A percentile compares a stretch with the other conserved stretches of the same genome.
phyloP scores from a whole-genome alignment of 2,113 vertebrate species.

The Ophiodon elongatus region DNA sequence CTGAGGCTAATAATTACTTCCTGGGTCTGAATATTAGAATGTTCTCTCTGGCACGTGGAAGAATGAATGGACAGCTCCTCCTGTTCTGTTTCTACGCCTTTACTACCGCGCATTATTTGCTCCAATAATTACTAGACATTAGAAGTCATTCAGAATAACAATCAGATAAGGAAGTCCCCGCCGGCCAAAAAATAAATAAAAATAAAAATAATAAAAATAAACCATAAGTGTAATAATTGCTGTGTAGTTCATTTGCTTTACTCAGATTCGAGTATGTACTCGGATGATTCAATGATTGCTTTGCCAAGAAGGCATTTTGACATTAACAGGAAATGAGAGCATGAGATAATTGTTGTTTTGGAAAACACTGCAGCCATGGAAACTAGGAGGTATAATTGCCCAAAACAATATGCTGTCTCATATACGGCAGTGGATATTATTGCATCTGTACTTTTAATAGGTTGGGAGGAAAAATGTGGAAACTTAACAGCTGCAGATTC shows the following conservation, averaged over 20 bases:
- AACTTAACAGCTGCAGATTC: background rate
- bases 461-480: background rate
- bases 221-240: constrained; percentile 12
- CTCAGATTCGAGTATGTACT: constrained; percentile 31
- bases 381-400: constrained; percentile 32
- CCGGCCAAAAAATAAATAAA: background rate
- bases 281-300: constrained; percentile 28
- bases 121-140: constrained; percentile 48
- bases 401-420: constrained; percentile 28
- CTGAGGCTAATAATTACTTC: constrained; percentile 44
- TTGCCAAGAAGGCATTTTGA: constrained; percentile 24
- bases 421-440: constrained; percentile 19
- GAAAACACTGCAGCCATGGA: constrained; percentile 35
- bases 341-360: constrained; percentile 50
- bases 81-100: background rate
- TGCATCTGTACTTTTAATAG: constrained; percentile 26
- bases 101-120: constrained; percentile 29
- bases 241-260: constrained; percentile 33
- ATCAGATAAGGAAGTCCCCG: background rate
- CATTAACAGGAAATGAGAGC: constrained; percentile 41
- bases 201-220: background rate
- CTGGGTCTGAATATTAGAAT: constrained; percentile 25
- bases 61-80: constrained; percentile 33
- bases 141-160: constrained; percentile 25
- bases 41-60: background rate